These are phyloP conservation scores for Pseudorasbora parva DNA, from an alignment of 2,113 vertebrate genomes.

Conservation along the genomic window DNA sequence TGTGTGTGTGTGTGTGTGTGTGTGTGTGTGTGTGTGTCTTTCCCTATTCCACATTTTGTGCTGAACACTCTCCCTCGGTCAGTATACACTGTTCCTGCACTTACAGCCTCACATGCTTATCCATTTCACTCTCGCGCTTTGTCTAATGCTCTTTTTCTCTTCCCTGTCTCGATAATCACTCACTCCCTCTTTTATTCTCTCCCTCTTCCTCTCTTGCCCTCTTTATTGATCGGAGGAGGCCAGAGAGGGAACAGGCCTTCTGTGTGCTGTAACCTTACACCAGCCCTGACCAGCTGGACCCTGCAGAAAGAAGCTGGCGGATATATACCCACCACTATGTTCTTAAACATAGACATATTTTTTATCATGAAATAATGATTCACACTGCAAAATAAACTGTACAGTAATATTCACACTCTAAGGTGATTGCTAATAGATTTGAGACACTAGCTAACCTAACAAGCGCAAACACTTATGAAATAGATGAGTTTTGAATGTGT, in stretches of 20 bases:
- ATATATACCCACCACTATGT: neutral
- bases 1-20: too few relatives aligned
- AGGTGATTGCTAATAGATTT: neutral
- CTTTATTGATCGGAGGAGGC: conserved; percentile 72
- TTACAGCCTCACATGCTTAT: conserved; percentile 18
- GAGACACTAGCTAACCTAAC: neutral
- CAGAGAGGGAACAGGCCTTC: conserved; percentile 62
- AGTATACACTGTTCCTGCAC: conserved; percentile 17
- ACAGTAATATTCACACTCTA: neutral
- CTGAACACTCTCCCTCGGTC: conserved; percentile 5
- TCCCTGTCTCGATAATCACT: conserved; percentile 47
- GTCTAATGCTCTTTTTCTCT: conserved; percentile 33
- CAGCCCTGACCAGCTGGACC: conserved; percentile 66
- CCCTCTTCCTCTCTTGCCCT: conserved; percentile 53
- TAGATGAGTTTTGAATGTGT: neutral
- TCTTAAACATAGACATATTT: conserved; percentile 12
- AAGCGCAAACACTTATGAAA: neutral
- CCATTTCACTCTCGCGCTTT: conserved; percentile 5
- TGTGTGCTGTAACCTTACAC: conserved; percentile 72
- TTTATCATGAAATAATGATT: neutral
- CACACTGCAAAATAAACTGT: neutral
- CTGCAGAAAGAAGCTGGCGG: conserved; percentile 53
- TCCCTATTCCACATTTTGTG: neutral
- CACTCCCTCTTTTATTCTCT: conserved; percentile 40
- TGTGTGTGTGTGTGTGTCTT: too few relatives aligned